Conservation (phyloP, 2,797 vertebrate species). For the Mionectes olivaceus region DNA sequence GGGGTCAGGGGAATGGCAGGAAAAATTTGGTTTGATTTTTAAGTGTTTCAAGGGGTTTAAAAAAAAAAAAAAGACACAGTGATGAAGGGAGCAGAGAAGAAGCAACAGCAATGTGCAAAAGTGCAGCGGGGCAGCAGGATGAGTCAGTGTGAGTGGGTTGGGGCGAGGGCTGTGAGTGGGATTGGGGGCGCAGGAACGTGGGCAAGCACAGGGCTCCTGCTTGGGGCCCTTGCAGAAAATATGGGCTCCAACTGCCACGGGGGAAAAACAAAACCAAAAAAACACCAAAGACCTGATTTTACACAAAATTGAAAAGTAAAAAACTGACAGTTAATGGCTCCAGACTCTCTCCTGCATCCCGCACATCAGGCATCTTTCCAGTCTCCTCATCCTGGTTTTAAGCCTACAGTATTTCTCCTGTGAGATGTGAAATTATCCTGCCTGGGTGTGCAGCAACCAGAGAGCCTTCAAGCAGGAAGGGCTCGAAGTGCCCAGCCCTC, state of each 20-base stretch:
- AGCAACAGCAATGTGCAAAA: neutral
- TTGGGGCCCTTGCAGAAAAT: neutral
- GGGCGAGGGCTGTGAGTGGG: neutral
- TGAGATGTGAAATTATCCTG: neutral
- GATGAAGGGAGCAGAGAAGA: neutral
- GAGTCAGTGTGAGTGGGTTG: conserved; percentile 55
- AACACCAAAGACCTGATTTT: neutral
- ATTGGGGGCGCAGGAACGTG: neutral
- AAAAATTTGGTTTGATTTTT: neutral
- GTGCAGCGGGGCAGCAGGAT: neutral
- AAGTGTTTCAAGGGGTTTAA: neutral
- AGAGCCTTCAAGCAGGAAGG: neutral
- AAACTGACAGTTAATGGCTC: neutral
- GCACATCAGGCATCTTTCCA: rapidly evolving
- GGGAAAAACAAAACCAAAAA: neutral
- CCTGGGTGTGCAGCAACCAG: rapidly evolving
- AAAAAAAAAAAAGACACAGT: neutral
- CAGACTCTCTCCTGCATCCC: neutral
- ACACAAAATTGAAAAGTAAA: neutral
- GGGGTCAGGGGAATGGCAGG: rapidly evolving
- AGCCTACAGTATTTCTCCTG: neutral
- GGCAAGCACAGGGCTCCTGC: neutral
- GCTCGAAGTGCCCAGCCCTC: neutral
- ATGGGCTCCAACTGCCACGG: neutral
- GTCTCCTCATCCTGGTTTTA: neutral